phyloP scores from a whole-genome alignment of 2,113 vertebrate species.

The Taxidea taxus region DNA sequence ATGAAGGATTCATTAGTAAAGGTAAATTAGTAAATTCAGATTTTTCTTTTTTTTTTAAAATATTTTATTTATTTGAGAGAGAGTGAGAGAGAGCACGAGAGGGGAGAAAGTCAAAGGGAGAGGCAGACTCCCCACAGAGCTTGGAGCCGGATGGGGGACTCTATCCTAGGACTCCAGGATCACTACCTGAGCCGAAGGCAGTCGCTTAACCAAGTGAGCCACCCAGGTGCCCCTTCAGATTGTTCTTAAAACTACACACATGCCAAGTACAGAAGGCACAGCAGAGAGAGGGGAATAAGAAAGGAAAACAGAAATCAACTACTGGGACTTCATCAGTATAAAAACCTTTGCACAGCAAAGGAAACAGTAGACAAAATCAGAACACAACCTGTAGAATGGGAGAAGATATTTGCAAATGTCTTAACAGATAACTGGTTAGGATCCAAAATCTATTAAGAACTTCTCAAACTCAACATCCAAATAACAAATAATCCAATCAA shows the following conservation, averaged over 20 bases:
- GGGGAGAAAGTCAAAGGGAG: too few relatives aligned
- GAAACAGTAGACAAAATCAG: background rate
- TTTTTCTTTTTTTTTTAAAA: background rate
- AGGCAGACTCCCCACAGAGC: too few relatives aligned
- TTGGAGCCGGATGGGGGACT: too few relatives aligned
- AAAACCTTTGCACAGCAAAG: background rate
- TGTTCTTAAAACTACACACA: background rate
- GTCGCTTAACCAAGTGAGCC: too few relatives aligned
- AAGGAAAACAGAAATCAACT: background rate
- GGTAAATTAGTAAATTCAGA: background rate
- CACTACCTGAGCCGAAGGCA: too few relatives aligned
- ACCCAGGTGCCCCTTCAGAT: background rate
- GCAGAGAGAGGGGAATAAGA: background rate
- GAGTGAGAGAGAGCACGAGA: too few relatives aligned
- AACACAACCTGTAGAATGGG: background rate
- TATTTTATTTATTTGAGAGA: too few relatives aligned
- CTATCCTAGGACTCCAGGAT: too few relatives aligned
- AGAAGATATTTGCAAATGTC: background rate
- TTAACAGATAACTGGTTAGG: background rate
- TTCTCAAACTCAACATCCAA: background rate
- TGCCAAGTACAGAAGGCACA: background rate
- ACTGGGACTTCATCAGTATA: background rate
- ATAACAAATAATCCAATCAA: background rate
- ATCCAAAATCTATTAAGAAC: background rate
- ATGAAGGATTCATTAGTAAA: background rate